phyloP scores from a whole-genome alignment of 2,113 vertebrate species.

The Peromyscus polionotus region DNA sequence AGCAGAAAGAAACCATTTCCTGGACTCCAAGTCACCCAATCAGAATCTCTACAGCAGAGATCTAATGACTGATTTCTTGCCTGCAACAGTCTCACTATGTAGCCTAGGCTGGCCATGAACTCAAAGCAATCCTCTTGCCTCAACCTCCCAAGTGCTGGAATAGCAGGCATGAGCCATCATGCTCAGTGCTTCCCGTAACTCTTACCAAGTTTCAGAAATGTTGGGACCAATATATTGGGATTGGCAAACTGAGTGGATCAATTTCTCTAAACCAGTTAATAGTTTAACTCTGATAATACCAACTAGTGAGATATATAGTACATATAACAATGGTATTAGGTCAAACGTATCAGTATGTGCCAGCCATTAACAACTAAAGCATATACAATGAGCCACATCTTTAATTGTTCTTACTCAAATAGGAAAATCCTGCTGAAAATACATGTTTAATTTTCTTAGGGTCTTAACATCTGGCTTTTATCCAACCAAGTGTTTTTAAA shows the following conservation, averaged over 20 bases:
- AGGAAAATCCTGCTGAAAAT: slow-evolving; percentile 35
- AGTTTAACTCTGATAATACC: neutral
- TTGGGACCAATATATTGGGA: neutral
- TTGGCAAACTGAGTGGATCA: neutral
- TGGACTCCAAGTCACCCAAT: neutral
- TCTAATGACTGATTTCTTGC: neutral
- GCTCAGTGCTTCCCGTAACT: neutral
- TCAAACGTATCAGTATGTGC: neutral
- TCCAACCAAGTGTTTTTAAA: neutral
- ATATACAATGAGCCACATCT: neutral
- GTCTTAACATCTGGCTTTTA: slow-evolving; percentile 13
- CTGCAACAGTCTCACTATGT: neutral
- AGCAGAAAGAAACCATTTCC: neutral
- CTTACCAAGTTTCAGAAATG: neutral
- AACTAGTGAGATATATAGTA: neutral
- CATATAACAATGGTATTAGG: neutral
- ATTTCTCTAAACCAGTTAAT: slow-evolving; percentile 24
- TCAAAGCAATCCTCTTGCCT: neutral
- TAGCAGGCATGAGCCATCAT: neutral
- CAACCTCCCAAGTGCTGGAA: neutral
- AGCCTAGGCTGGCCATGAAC: neutral
- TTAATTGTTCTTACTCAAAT: slow-evolving; percentile 9
- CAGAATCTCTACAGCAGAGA: neutral
- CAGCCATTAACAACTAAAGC: neutral
- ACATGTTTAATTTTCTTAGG: slow-evolving; percentile 1